Evolutionary conservation across 1,140 invertebrate species (phyloP).

Genomic region (Solenopsis invicta): DNA sequence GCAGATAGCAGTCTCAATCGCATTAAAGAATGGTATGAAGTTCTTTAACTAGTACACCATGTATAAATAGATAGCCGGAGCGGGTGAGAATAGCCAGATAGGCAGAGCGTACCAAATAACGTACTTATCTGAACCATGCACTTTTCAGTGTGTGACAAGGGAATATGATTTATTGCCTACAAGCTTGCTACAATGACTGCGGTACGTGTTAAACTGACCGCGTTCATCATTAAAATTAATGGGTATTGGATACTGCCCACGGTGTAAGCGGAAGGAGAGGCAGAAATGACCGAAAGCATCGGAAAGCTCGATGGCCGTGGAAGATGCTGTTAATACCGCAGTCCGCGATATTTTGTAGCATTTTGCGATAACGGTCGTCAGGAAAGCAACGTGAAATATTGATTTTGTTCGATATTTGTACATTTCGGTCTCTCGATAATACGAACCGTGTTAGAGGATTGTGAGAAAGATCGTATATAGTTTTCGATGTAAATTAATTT

Average conservation of each 20-base stretch:
- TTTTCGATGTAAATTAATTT: not conserved
- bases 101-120: slow-evolving; percentile 70
- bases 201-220: slow-evolving; percentile 81
- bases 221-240: slow-evolving; percentile 83
- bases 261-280: slow-evolving; percentile 23
- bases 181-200: slow-evolving; percentile 77
- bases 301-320: slow-evolving; percentile 20
- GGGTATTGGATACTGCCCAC: slow-evolving; percentile 77
- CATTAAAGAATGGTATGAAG: slow-evolving; percentile 61
- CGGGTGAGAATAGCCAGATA: slow-evolving; percentile 37
- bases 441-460: not conserved
- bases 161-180: slow-evolving; percentile 77
- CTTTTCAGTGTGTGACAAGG: slow-evolving; percentile 74
- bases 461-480: too few species aligned
- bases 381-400: not conserved
- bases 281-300: slow-evolving; percentile 41
- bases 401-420: slow-evolving; percentile 16
- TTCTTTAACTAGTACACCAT: slow-evolving; percentile 53
- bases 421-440: not conserved
- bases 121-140: slow-evolving; percentile 77
- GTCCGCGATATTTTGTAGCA: slow-evolving; percentile 23
- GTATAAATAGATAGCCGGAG: not conserved
- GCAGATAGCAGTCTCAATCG: slow-evolving; percentile 13
- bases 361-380: slow-evolving; percentile 18
- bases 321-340: slow-evolving; percentile 37